These are phyloP conservation scores for Scolopax rusticola DNA, from an alignment of 2,797 vertebrate genomes.

Conservation along the genomic window DNA sequence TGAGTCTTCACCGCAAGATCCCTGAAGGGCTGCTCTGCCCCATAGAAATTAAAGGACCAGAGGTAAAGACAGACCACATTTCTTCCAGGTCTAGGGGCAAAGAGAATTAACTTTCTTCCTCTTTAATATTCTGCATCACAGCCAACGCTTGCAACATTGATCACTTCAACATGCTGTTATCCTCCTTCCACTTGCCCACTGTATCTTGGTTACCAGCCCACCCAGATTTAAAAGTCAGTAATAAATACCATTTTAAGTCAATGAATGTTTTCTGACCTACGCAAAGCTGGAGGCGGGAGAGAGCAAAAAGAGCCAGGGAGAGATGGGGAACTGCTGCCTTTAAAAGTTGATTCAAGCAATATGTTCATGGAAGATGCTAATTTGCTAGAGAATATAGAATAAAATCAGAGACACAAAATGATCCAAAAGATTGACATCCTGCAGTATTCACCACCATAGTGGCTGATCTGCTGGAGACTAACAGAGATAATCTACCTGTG, in stretches of 20 bases:
- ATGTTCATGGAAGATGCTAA: background rate
- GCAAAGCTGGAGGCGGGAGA: background rate
- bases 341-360: background rate
- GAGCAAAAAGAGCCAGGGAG: background rate
- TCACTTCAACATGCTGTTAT: background rate
- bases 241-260: slow-evolving; percentile 20
- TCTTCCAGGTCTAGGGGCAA: background rate
- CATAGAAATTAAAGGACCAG: background rate
- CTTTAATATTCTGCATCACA: background rate
- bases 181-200: background rate
- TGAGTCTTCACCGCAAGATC: background rate
- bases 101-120: background rate
- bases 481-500: background rate
- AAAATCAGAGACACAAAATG: background rate
- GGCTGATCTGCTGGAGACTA: background rate
- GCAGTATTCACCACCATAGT: background rate
- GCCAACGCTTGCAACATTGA: background rate
- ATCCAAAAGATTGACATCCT: background rate
- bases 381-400: background rate
- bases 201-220: slow-evolving; percentile 55
- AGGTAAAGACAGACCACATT: background rate
- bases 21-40: background rate
- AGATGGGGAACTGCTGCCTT: background rate
- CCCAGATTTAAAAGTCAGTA: slow-evolving; percentile 30
- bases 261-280: slow-evolving; percentile 9